These are phyloP conservation scores for Malurus leucopterus DNA, from an alignment of 2,797 vertebrate species.

Conservation along the genomic window DNA sequence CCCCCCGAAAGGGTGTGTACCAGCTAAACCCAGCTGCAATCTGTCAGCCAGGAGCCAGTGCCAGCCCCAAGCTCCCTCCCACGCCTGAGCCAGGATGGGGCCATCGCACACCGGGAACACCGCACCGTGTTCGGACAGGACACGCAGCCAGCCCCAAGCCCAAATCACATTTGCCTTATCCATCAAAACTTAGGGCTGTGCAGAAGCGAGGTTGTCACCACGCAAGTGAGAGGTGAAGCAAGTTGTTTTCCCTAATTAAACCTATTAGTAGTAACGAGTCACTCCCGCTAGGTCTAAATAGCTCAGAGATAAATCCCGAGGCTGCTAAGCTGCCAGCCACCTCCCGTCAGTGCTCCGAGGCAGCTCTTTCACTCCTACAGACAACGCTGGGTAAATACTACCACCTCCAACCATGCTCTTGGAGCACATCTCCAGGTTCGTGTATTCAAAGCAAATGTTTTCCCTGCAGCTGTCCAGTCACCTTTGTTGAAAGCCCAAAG, in stretches of 20 bases:
- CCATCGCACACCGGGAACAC: background rate
- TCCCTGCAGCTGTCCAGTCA: background rate
- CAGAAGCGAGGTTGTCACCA: background rate
- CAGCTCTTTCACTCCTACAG: background rate
- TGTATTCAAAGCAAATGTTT: background rate
- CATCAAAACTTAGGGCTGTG: background rate
- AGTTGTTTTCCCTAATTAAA: slow-evolving; percentile 24
- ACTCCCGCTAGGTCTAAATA: slow-evolving; percentile 17
- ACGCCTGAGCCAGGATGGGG: background rate
- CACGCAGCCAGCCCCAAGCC: background rate
- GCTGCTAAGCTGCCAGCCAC: background rate
- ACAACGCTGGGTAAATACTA: background rate
- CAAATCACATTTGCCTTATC: background rate
- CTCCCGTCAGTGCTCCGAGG: background rate
- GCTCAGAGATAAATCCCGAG: slow-evolving; percentile 25
- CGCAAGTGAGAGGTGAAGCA: background rate
- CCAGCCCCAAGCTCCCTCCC: background rate
- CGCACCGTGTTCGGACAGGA: background rate
- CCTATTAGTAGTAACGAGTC: background rate
- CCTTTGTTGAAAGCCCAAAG: background rate
- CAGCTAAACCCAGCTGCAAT: background rate
- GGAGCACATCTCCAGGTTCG: background rate
- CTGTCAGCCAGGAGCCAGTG: background rate
- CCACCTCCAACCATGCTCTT: background rate
- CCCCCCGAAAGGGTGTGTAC: accelerated